Base-by-base conservation (phyloP, 92 coral and sea anemone species). In the Siderastrea radians region DNA sequence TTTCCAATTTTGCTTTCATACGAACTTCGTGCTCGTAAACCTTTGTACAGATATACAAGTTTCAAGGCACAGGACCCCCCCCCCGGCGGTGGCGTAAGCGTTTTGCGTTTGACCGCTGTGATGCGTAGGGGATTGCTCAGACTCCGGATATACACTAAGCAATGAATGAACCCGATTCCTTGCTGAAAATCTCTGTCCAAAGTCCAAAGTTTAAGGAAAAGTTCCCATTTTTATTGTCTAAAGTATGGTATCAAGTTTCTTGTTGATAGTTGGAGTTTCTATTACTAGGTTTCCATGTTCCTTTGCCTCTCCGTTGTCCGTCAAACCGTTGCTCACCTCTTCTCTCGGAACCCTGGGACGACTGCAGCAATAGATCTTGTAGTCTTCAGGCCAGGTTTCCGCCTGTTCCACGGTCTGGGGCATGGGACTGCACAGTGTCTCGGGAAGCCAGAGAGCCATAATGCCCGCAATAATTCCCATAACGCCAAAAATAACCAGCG, bases 351-450 rank as follows among this genome's bases (percentile, higher is more conserved):
- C 38, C 44, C 68, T 71, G 50, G 68, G 57, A 7, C 66, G 77
- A 74, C 75, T 76, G 49, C 85, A 89, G 82, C 93, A 92, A 60
- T 85, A 85, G 1, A 85, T 74, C 16, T 7, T 88, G 69, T 90
- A 93, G 66, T 95, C 98, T 63, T 95, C 98, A 13, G 81, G 80
- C 98, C 96, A 95, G 59, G 91, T 90, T 71, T 95, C 98, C 45
- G 89, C 93, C 81, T 95, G 92, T 58, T 95, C 94, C 49, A 93
- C 93, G 62, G 96, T 93, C 84, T 95, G 98, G 85, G 96, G 85
- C 96, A 95, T 95, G 58, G 96, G 95, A n/a, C 94, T 75, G 88
- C 78, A 93, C 48, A 93, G 92, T 5, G 98, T 95, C 78, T 95
- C 98, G 14, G 98, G 98, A 2, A 95, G 85, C 93, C 98, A 86